Evolutionary conservation across 1,140 invertebrate species (phyloP), one percentile per base, ranked within the genome.

Genomic region (Oryzaephilus surinamensis): DNA sequence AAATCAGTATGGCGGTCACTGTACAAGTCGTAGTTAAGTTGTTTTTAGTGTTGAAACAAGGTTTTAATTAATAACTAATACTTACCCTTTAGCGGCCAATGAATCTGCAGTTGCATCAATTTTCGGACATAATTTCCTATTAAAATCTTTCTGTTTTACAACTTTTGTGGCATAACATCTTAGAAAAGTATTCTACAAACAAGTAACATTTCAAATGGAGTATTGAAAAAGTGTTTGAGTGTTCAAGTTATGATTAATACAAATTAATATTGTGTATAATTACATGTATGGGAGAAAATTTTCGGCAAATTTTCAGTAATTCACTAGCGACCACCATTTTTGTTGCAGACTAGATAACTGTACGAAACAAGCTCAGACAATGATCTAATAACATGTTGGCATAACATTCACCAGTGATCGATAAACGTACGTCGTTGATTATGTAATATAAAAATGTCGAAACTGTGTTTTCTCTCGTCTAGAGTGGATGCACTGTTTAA

Each of bases 11-110:
- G 32, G 16, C 16, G 15, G 13, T 0, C 32, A 4, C n/a, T 27
- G 13, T 26, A n/a, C 32, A 32, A 2, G 14, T 14, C 11, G 20
- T 7, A 13, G 19, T 13, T 35, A 35, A 18, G 12, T 19, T 6
- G 12, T 19, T 18, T 32, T 18, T 19, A 32, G 10, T 18, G 24
- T 34, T 27, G 31, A 27, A 20, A 32, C 29, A 30, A 23, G 6
- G n/a, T n/a, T n/a, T n/a, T n/a, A n/a, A n/a, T n/a, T n/a, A n/a
- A n/a, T n/a, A n/a, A n/a, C n/a, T n/a, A n/a, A n/a, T 52, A 61
- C 51, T 57, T 66, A 77, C 74, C 75, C 75, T 69, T 70, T 70
- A 2, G 71, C 57, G 33, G 67, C 64, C 33, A 79, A 55, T 27
- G 73, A 73, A 55, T 70, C 58, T 23, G 65, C 66, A 32, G 65